A percentile compares a stretch with the other conserved stretches of the same genome.
phyloP scores from a whole-genome alignment of 2,797 vertebrate species.

The Arremon brunneinucha region DNA sequence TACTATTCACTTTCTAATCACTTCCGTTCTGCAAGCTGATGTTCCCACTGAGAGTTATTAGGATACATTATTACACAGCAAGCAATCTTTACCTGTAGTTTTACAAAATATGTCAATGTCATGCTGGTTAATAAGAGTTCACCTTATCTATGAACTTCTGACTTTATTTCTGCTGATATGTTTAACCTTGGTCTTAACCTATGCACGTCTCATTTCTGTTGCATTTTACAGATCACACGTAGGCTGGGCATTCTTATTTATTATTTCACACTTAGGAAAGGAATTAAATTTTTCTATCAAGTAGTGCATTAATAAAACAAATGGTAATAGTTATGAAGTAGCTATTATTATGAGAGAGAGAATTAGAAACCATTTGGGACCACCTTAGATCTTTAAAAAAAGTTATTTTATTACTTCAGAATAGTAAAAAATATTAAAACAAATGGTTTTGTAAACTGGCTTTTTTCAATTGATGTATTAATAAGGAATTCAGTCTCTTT shows the following conservation, averaged over 20 bases:
- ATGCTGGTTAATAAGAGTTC: slow-evolving; percentile 19
- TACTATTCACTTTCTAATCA: background rate
- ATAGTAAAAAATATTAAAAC: background rate
- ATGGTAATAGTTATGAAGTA: background rate
- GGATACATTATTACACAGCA: background rate
- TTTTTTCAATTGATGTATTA: background rate
- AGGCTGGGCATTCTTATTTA: background rate
- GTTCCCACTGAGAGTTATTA: slow-evolving; percentile 29
- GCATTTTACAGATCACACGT: background rate
- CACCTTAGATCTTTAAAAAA: background rate
- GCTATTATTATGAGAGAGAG: background rate
- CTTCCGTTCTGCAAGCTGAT: background rate
- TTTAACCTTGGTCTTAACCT: slow-evolving; percentile 1
- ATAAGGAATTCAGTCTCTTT: background rate
- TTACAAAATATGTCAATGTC: background rate
- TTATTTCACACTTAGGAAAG: background rate
- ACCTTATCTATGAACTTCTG: background rate
- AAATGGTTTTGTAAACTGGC: background rate
- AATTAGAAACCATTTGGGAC: background rate
- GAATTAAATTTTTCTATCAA: background rate
- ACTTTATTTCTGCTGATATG: background rate
- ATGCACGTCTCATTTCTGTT: background rate
- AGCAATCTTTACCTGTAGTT: slow-evolving; percentile 14
- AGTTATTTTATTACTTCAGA: background rate
- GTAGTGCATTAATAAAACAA: background rate